Percentiles rank a stretch among this genome's conserved stretches.
Conservation (phyloP, 2,113 vertebrate species). For the Glareola pratincola region DNA sequence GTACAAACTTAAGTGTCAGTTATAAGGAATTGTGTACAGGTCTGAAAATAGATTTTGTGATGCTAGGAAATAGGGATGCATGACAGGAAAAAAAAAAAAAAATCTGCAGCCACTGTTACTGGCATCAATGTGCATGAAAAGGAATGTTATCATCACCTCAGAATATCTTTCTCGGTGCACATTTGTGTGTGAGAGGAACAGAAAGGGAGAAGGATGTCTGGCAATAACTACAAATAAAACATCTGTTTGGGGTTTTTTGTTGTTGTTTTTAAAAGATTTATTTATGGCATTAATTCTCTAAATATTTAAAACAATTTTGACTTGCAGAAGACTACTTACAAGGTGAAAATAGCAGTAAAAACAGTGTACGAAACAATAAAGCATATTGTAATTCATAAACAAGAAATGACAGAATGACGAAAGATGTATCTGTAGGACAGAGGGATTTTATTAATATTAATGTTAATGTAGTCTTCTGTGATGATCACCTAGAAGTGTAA, state of each 20-base stretch:
- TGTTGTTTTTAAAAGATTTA: background rate
- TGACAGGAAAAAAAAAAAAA: background rate
- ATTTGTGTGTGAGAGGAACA: background rate
- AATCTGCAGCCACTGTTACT: background rate
- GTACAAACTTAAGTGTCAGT: background rate
- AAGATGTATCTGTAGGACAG: background rate
- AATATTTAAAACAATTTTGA: background rate
- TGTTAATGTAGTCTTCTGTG: background rate
- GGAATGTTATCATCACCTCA: background rate
- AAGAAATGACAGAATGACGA: background rate
- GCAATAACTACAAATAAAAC: background rate
- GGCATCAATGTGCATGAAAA: background rate
- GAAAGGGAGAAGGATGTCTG: background rate
- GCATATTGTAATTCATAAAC: background rate
- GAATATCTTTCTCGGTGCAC: background rate
- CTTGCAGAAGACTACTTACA: background rate
- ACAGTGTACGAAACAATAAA: background rate
- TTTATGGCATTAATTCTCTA: background rate
- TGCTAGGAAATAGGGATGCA: background rate
- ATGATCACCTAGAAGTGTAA: background rate
- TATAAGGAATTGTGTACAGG: background rate
- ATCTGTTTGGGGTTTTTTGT: rapidly evolving
- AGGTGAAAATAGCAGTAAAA: background rate
- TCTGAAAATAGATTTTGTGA: background rate
- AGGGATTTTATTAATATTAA: background rate